A percentile compares a stretch with the other conserved stretches of the same genome.
These are phyloP conservation scores for Cyclura pinguis DNA, from an alignment of 2,797 vertebrate genomes.

Conservation along the genomic window DNA sequence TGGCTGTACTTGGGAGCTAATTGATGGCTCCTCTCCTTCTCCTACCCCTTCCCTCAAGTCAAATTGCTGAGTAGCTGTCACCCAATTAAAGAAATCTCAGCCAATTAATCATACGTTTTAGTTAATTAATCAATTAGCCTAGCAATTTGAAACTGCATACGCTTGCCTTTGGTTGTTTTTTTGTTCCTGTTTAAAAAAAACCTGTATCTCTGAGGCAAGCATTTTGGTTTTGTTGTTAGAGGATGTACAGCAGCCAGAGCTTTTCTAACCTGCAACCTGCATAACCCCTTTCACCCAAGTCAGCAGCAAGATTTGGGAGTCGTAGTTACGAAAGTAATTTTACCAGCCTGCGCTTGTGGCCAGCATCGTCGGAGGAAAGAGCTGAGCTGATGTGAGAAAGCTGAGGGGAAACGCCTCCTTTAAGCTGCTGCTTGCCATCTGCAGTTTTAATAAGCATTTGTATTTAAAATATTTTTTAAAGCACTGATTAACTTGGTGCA, in stretches of 20 bases:
- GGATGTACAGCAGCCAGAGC: background rate
- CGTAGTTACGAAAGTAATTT: too few relatives aligned
- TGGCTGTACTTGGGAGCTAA: background rate
- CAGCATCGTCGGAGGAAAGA: too few relatives aligned
- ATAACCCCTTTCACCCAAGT: too few relatives aligned
- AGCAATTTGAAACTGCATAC: background rate
- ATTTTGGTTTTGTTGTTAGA: background rate
- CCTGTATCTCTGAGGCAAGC: background rate
- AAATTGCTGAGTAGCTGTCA: background rate
- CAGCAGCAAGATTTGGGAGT: too few relatives aligned
- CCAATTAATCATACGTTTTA: background rate
- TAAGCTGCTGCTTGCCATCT: background rate
- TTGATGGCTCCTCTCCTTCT: too few relatives aligned
- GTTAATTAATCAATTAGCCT: slow-evolving; percentile 5
- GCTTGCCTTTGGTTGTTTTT: background rate
- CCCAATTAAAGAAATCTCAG: background rate
- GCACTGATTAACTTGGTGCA: background rate
- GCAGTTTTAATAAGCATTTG: background rate
- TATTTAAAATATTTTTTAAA: background rate
- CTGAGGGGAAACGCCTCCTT: too few relatives aligned
- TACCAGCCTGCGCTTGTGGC: too few relatives aligned
- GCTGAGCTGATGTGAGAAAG: too few relatives aligned
- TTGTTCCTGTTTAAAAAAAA: background rate
- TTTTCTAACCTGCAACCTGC: background rate
- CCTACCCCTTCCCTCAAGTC: background rate